These are phyloP conservation scores for Emesis furor DNA, from an alignment of 2,888 invertebrate species.

Conservation along the genomic window DNA sequence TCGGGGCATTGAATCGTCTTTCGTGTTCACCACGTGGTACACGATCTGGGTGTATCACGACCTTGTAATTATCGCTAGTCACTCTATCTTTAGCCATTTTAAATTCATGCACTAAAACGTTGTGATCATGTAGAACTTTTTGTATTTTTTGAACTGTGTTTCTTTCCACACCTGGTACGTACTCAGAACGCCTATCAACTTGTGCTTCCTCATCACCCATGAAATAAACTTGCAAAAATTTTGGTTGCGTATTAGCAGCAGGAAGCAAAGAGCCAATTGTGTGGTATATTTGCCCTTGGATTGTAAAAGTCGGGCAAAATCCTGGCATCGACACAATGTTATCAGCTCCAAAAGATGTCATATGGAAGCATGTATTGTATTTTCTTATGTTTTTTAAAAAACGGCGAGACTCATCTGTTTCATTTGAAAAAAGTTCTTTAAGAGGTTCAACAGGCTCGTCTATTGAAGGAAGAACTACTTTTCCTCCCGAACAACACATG, in stretches of 20 bases:
- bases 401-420: not conserved
- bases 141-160: slow-evolving; percentile 75
- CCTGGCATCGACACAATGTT: slow-evolving; percentile 67
- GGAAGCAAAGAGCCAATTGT: slow-evolving; percentile 75
- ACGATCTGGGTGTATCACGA: slow-evolving; percentile 76
- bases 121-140: slow-evolving; percentile 73
- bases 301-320: slow-evolving; percentile 73
- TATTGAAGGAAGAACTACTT: slow-evolving; percentile 34
- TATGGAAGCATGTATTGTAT: slow-evolving; percentile 62
- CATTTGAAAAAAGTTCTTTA: slow-evolving; percentile 2
- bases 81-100: not conserved
- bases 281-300: slow-evolving; percentile 78
- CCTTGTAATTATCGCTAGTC: not conserved
- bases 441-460: slow-evolving; percentile 67
- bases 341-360: slow-evolving; percentile 75
- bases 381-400: slow-evolving; percentile 43
- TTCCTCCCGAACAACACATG: slow-evolving; percentile 58
- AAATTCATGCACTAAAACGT: slow-evolving; percentile 73
- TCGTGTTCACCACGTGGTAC: slow-evolving; percentile 76
- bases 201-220: slow-evolving; percentile 75
- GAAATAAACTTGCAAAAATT: slow-evolving; percentile 76
- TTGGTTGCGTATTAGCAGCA: slow-evolving; percentile 53
- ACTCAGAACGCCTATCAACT: slow-evolving; percentile 66
- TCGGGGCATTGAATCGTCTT: slow-evolving; percentile 75
- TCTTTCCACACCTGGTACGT: slow-evolving; percentile 72